Evolutionary conservation across 2,113 vertebrate genomes (phyloP), one percentile per base, ranked within the genome.

Genomic region (Sitta europaea): DNA sequence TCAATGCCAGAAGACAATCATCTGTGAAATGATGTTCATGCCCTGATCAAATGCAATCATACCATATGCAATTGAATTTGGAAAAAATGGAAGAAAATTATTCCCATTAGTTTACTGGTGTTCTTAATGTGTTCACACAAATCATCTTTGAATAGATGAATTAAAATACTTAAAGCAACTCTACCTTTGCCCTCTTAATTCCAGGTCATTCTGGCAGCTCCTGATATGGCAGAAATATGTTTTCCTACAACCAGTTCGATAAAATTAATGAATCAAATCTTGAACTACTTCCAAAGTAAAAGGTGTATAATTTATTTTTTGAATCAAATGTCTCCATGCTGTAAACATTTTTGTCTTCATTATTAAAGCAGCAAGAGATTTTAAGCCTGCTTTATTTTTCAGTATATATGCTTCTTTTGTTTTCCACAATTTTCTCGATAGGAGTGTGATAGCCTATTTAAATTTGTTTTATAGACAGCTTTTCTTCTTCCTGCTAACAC

Each of bases 31-130:
- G 5, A 83, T 22, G 7, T 75, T 92, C 85, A 66, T 35, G 33
- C 84, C 63, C 51, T 47, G 71, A 94, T 92, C 75, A 91, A 96
- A 95, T 90, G 68, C 82, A 88, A 71, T 96, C 90, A 95, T n/a
- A 68, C 29, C 2, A 3, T 66, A 76, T 62, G 82, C 78, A 93
- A 90, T 20, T 90, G 74, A 94, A 91, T 90, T 88, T 86, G 74
- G 66, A 73, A 87, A 86, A 95, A 86, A 35, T 58, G 35, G 55
- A 86, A 94, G 72, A 94, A 83, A 86, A 80, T 83, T 43, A 76
- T 83, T 88, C 27, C 75, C 43, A 88, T 94, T 94, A 70, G 47
- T 83, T 83, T 90, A 66, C 42, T 70, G 20, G 43, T 51, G 12
- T 80, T 88, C 72, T 71, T 83, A 76, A 90, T 57, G 47, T 75